Evolutionary conservation across 2,888 invertebrate genomes (phyloP), one percentile per base, ranked within the genome.

Genomic region (Danaus chrysippus): DNA sequence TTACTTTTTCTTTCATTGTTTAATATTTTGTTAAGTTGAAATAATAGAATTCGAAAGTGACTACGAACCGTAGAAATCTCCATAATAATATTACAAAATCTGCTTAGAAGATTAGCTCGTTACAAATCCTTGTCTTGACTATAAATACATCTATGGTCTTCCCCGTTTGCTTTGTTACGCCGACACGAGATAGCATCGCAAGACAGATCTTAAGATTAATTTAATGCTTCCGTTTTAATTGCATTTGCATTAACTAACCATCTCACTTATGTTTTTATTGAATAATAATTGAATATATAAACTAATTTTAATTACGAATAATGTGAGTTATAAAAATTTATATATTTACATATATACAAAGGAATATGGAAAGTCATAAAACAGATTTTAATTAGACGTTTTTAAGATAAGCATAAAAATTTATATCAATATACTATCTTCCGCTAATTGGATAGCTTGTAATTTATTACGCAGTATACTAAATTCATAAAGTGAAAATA

Each of bases 141-240:
- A 64, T 62, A 64, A 63, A 65, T 67, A 67, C 52, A 17, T 62
- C 56, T 60, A 42, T 54, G 60, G 62, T 43, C 73, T 72, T 74
- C 71, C 70, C 69, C 74, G 74, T 81, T 78, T 74, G 72, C 73
- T 79, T 76, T 75, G 76, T 76, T 70, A 68, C 70, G 65, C 68
- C 72, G 71, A 70, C 68, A 59, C 61, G 73, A 68, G 78, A 76
- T 76, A 71, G 55, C 54, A 79, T 82, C 80, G 70, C 42, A 15
- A 73, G 79, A 79, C 81, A 70, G 63, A 72, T 79, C 76, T 70
- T 12, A 70, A 74, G 78, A 79, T 81, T 67, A 65, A 65, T 70
- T 76, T 73, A 77, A 63, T 68, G 65, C 73, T 77, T 71, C 70
- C 70, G 69, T 66, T 69, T 61, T 53, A 64, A 57, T 67, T 68